phyloP scores from a whole-genome alignment of 2,888 invertebrate genomes.

The Actias luna region DNA sequence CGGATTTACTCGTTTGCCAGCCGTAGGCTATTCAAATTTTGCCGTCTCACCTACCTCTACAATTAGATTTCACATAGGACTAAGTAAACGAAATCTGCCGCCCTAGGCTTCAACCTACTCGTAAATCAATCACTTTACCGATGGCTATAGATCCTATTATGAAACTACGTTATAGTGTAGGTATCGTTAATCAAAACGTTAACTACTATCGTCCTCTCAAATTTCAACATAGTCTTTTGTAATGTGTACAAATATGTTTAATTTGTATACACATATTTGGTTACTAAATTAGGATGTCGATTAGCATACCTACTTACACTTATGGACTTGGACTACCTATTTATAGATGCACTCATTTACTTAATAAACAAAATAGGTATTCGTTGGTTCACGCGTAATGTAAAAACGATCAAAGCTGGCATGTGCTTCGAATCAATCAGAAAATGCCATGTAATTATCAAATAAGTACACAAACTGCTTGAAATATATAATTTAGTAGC shows the following conservation, averaged over 20 bases:
- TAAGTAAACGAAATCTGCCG: too few species aligned
- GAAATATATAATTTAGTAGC: background rate
- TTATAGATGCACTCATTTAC: too few species aligned
- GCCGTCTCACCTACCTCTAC: too few species aligned
- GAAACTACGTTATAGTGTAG: background rate
- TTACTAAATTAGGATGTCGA: background rate
- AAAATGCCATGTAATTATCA: background rate
- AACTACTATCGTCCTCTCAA: slow-evolving; percentile 9
- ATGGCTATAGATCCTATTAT: background rate
- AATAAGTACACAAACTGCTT: too few species aligned
- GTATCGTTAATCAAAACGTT: slow-evolving; percentile 1
- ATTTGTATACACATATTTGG: background rate
- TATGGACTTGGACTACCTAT: background rate
- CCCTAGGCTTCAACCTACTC: too few species aligned
- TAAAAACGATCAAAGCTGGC: background rate
- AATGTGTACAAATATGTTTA: background rate
- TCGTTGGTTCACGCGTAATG: background rate
- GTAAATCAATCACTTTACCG: background rate
- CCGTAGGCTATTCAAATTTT: too few species aligned
- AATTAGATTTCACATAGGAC: too few species aligned
- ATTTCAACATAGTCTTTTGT: slow-evolving; percentile 13
- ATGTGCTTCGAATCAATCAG: background rate
- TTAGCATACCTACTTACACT: background rate
- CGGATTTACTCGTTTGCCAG: too few species aligned
- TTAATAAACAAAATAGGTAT: too few species aligned